Percentiles rank a stretch among this genome's conserved stretches.
These are phyloP conservation scores for Conomelus anceps DNA, from an alignment of 2,888 invertebrate species.

Conservation along the genomic window DNA sequence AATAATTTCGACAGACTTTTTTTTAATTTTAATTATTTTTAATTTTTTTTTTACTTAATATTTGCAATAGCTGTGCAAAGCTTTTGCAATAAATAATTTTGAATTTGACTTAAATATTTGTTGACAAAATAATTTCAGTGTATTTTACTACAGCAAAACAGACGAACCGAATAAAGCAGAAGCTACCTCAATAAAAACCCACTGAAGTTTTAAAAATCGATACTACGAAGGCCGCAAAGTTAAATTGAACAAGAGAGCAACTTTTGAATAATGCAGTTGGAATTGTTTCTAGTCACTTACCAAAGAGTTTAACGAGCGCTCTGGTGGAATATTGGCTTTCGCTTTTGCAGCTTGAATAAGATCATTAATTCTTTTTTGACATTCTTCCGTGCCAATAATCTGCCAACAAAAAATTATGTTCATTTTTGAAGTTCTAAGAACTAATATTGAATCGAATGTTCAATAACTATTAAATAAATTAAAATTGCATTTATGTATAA, in stretches of 20 bases:
- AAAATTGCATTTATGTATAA: no score
- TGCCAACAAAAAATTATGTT: constrained; percentile 39
- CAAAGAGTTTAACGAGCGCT: constrained; percentile 57
- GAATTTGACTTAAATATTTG: background rate
- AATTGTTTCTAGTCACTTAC: constrained; percentile 48
- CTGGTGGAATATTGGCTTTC: constrained; percentile 52
- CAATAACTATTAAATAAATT: background rate
- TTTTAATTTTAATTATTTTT: no score
- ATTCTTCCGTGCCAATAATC: constrained; percentile 70
- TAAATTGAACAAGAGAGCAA: background rate
- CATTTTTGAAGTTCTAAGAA: no score
- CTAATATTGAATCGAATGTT: no score
- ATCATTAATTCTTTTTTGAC: constrained; percentile 61
- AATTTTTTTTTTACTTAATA: no score
- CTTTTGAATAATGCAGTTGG: background rate
- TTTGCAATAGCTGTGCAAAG: no score
- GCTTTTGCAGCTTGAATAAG: constrained; percentile 64
- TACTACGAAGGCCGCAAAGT: background rate
- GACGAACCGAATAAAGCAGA: constrained; percentile 11
- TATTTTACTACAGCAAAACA: background rate
- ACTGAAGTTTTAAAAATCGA: constrained; percentile 1
- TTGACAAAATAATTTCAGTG: background rate
- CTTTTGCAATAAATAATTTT: no score
- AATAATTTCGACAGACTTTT: no score
- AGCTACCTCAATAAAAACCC: background rate